These are phyloP conservation scores for Epirrhoe alternata DNA, from an alignment of 2,888 invertebrate species.

Conservation along the genomic window DNA sequence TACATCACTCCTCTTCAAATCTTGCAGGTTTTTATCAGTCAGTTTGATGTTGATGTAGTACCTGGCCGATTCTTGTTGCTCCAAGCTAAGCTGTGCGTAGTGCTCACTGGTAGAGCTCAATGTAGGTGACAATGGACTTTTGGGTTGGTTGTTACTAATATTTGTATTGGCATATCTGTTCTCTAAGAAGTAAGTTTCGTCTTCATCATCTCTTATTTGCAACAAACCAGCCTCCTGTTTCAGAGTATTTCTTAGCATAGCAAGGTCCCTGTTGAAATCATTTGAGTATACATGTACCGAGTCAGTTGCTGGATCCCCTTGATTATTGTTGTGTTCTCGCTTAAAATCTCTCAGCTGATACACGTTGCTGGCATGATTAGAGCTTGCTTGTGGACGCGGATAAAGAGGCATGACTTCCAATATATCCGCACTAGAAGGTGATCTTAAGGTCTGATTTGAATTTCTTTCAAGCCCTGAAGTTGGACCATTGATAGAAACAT, in stretches of 20 bases:
- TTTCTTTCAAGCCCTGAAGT: slow-evolving; percentile 54
- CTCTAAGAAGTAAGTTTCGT: slow-evolving; percentile 71
- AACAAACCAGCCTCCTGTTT: slow-evolving; percentile 68
- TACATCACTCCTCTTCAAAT: slow-evolving; percentile 59
- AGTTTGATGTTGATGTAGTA: slow-evolving; percentile 78
- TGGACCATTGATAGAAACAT: slow-evolving; percentile 54
- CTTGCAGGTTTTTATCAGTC: slow-evolving; percentile 57
- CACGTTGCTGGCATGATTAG: slow-evolving; percentile 80
- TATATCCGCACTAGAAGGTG: slow-evolving; percentile 84
- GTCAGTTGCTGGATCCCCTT: slow-evolving; percentile 60
- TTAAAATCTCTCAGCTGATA: slow-evolving; percentile 85
- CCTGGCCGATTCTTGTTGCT: slow-evolving; percentile 68
- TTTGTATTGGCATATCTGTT: slow-evolving; percentile 67
- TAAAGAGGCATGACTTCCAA: slow-evolving; percentile 83
- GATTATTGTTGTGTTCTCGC: slow-evolving; percentile 78
- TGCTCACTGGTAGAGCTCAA: slow-evolving; percentile 78
- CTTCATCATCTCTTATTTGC: slow-evolving; percentile 74
- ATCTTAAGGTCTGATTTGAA: slow-evolving; percentile 72
- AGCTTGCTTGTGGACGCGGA: slow-evolving; percentile 67
- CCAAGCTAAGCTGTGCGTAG: slow-evolving; percentile 75
- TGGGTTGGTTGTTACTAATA: slow-evolving; percentile 47
- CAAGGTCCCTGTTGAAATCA: slow-evolving; percentile 77
- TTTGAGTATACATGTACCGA: slow-evolving; percentile 72
- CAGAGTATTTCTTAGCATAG: slow-evolving; percentile 70
- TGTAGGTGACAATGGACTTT: slow-evolving; percentile 71